Conservation (phyloP, 2,113 vertebrate genomes). For the Onychorhynchus coronatus region DNA sequence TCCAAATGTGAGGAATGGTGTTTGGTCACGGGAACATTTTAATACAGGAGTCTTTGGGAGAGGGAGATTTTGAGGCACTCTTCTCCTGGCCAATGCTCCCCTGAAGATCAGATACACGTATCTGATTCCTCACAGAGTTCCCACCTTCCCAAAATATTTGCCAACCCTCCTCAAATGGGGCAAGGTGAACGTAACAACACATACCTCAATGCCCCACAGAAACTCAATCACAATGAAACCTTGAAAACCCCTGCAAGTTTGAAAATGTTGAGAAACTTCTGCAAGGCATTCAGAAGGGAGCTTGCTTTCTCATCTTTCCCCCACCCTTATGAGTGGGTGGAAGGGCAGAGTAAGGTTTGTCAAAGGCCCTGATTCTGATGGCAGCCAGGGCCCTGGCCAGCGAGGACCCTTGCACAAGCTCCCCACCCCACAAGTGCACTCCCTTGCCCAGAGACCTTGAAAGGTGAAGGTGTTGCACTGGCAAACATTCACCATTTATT, state of each 20-base stretch:
- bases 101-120: background rate
- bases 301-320: background rate
- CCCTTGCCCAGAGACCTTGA: background rate
- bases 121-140: background rate
- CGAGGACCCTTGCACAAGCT: accelerated
- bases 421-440: accelerated
- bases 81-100: background rate
- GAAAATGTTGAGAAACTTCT: background rate
- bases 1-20: background rate
- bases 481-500: background rate
- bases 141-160: background rate
- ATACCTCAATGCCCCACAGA: background rate
- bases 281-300: accelerated
- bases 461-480: accelerated
- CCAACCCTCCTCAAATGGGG: background rate
- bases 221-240: accelerated
- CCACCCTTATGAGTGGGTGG: background rate
- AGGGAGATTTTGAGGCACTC: background rate
- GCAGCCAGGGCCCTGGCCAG: background rate
- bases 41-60: background rate
- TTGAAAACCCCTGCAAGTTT: accelerated
- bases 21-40: background rate
- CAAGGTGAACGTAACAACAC: background rate
- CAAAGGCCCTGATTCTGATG: background rate
- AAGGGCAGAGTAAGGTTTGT: background rate